These are phyloP conservation scores for Myotis yumanensis DNA, from an alignment of 2,113 vertebrate genomes.

Conservation along the genomic window DNA sequence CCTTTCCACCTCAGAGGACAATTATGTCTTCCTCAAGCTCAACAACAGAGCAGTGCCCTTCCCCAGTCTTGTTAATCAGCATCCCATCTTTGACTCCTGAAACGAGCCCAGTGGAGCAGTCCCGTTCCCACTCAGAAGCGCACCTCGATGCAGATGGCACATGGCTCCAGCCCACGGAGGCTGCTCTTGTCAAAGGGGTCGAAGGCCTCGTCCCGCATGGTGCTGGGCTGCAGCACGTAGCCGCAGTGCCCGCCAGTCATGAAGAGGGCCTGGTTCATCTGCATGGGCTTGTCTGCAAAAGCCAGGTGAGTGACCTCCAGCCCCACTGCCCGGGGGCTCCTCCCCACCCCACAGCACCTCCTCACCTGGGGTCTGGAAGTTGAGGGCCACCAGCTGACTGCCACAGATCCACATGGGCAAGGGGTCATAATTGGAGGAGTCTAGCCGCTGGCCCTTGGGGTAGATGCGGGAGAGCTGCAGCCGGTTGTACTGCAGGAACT, in stretches of 20 bases:
- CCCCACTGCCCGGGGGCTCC: fast-evolving
- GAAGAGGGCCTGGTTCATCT: constrained; percentile 99
- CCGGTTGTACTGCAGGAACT: constrained; percentile 98
- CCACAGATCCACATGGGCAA: constrained; percentile 99
- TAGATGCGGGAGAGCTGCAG: constrained; percentile 98
- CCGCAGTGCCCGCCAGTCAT: constrained; percentile 94
- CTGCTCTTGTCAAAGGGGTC: constrained; percentile 96
- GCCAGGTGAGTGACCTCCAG: background rate
- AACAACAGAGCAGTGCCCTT: background rate
- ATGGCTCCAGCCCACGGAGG: constrained; percentile 86
- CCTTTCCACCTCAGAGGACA: background rate
- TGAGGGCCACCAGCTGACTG: constrained; percentile 97
- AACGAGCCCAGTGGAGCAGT: background rate
- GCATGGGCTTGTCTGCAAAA: constrained; percentile 97
- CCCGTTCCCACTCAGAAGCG: background rate
- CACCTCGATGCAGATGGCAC: constrained; percentile 92
- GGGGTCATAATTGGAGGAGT: constrained; percentile 99
- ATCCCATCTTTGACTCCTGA: background rate
- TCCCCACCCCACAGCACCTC: background rate
- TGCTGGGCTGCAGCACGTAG: constrained; percentile 93
- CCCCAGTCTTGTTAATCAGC: no score
- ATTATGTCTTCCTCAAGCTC: background rate
- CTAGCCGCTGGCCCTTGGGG: constrained; percentile 96
- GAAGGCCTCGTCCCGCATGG: constrained; percentile 96
- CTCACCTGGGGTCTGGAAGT: constrained; percentile 98